phyloP scores from a whole-genome alignment of 2,888 invertebrate species.

The Chorisops tibialis region DNA sequence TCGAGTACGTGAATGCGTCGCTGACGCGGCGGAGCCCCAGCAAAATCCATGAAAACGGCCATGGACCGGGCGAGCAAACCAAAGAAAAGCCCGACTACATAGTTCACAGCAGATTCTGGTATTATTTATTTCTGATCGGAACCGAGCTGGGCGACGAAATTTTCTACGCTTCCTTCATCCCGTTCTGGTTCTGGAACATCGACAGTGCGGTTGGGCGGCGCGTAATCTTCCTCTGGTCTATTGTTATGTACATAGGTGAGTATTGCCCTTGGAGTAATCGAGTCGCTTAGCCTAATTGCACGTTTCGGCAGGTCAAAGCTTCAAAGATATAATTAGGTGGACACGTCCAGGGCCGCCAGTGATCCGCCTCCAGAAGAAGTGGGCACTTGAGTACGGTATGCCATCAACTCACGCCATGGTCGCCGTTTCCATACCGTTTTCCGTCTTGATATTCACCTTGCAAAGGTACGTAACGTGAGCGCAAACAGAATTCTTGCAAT shows the following conservation, averaged over 20 bases:
- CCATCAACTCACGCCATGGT: slow-evolving; percentile 95
- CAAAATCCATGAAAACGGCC: background rate
- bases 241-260: slow-evolving; percentile 79
- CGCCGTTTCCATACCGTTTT: slow-evolving; percentile 82
- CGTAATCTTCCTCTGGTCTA: slow-evolving; percentile 77
- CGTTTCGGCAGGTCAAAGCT: slow-evolving; percentile 66
- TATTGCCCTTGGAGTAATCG: background rate
- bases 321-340: slow-evolving; percentile 85
- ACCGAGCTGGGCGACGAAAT: slow-evolving; percentile 86
- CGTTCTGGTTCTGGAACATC: slow-evolving; percentile 93
- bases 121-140: slow-evolving; percentile 79
- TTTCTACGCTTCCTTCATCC: slow-evolving; percentile 88
- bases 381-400: slow-evolving; percentile 91
- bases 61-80: background rate
- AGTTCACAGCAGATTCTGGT: slow-evolving; percentile 74
- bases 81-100: slow-evolving; percentile 33
- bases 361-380: slow-evolving; percentile 77
- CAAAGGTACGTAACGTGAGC: slow-evolving; percentile 47
- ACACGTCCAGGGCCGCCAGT: slow-evolving; percentile 85
- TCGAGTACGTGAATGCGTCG: slow-evolving; percentile 52
- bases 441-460: slow-evolving; percentile 75
- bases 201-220: slow-evolving; percentile 82
- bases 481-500: background rate
- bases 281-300: background rate
- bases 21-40: background rate